These are phyloP conservation scores for Myrmecobius fasciatus DNA, from an alignment of 2,113 vertebrate genomes.

Conservation along the genomic window DNA sequence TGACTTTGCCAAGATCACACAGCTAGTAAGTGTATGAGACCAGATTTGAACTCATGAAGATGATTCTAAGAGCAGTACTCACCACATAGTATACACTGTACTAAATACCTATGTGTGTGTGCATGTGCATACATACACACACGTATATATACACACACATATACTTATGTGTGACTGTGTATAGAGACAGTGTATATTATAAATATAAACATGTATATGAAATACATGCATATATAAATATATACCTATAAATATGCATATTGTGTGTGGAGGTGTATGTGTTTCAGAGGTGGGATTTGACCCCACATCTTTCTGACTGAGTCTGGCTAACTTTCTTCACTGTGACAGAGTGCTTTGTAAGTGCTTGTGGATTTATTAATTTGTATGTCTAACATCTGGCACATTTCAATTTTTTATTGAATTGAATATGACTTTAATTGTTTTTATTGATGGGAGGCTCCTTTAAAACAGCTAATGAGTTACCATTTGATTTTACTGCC, in stretches of 20 bases:
- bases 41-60: not conserved
- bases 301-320: not conserved
- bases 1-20: not conserved
- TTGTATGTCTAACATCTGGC: not conserved
- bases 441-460: not conserved
- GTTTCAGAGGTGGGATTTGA: not conserved
- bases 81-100: no score
- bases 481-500: constrained; percentile 41
- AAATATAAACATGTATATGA: no score
- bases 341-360: not conserved
- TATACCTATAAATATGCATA: no score
- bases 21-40: not conserved
- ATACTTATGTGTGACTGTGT: no score
- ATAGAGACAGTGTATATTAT: no score
- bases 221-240: no score
- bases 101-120: no score
- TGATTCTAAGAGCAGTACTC: not conserved
- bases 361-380: not conserved
- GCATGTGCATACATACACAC: no score
- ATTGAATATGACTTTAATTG: not conserved
- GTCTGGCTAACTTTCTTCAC: not conserved
- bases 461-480: constrained; percentile 6
- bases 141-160: no score
- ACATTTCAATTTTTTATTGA: not conserved
- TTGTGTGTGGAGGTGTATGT: no score